Conservation (phyloP, 2,797 vertebrate species). For the Poeciliopsis gracilis region DNA sequence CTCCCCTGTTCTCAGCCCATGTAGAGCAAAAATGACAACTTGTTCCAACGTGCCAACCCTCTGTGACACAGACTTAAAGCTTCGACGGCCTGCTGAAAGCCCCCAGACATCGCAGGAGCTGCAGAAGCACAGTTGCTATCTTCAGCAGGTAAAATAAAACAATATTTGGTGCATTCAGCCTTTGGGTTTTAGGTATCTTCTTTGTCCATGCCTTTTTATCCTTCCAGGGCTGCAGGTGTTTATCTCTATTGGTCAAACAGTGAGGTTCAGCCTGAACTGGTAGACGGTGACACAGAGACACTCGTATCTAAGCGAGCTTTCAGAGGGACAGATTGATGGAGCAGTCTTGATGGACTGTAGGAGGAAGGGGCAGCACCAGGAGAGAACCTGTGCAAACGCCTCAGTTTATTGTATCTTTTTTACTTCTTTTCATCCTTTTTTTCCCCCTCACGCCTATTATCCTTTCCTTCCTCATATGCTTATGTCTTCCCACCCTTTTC, state of each 20-base stretch:
- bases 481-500: not conserved
- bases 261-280: not conserved
- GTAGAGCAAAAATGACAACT: slow-evolving; percentile 43
- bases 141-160: not conserved
- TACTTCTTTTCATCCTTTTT: not conserved
- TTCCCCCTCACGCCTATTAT: not conserved
- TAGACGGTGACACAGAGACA: not conserved
- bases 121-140: not conserved
- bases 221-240: not conserved
- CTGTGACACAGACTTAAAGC: slow-evolving; percentile 35
- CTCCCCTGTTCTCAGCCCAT: slow-evolving; percentile 41
- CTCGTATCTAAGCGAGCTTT: not conserved
- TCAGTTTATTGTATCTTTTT: not conserved
- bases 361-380: not conserved
- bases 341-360: not conserved
- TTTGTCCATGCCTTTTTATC: not conserved
- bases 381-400: not conserved
- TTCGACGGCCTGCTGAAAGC: slow-evolving; percentile 10
- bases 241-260: not conserved
- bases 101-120: slow-evolving; percentile 19
- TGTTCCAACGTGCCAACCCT: slow-evolving; percentile 35
- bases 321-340: not conserved
- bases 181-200: not conserved
- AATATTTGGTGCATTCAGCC: not conserved
- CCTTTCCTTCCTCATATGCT: not conserved